Evolutionary conservation across 2,797 vertebrate species (phyloP).

Genomic region (Philypnodon macrostomus): DNA sequence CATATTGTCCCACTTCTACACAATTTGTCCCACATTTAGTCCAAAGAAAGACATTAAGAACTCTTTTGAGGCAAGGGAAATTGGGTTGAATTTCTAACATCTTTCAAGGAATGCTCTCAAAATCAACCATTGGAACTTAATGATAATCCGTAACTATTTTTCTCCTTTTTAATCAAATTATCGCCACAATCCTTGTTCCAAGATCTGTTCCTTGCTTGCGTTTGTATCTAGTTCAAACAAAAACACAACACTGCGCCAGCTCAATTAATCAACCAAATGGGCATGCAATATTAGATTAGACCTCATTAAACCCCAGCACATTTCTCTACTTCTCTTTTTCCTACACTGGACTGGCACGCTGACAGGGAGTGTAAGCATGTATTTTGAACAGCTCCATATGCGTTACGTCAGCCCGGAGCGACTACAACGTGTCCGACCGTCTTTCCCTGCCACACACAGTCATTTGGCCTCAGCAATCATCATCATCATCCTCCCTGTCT

Average conservation of each 20-base stretch:
- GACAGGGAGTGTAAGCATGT: conserved; percentile 61
- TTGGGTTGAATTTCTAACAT: too few relatives aligned
- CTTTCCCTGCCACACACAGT: conserved; percentile 78
- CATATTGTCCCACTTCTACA: too few relatives aligned
- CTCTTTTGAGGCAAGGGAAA: too few relatives aligned
- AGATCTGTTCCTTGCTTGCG: conserved; percentile 1
- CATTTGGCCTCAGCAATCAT: conserved; percentile 74
- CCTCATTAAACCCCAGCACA: conserved; percentile 54
- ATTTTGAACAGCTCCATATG: conserved; percentile 72
- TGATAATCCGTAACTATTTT: background rate
- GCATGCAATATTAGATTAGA: conserved; percentile 60
- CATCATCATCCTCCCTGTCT: too few relatives aligned
- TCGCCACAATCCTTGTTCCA: conserved; percentile 5
- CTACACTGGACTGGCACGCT: conserved; percentile 38
- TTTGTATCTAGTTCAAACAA: conserved; percentile 29
- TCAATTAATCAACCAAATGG: conserved; percentile 62
- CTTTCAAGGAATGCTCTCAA: too few relatives aligned
- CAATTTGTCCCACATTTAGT: too few relatives aligned
- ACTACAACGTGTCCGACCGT: conserved; percentile 57
- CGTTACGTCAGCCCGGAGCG: conserved; percentile 62
- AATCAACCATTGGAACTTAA: background rate
- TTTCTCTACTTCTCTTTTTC: conserved; percentile 23
- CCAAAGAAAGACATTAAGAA: too few relatives aligned
- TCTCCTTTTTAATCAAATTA: background rate
- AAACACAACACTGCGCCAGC: conserved; percentile 31